Percentiles rank a stretch among this genome's conserved stretches.
phyloP scores from a whole-genome alignment of 2,113 vertebrate genomes.

The Muntiacus muntjak region DNA sequence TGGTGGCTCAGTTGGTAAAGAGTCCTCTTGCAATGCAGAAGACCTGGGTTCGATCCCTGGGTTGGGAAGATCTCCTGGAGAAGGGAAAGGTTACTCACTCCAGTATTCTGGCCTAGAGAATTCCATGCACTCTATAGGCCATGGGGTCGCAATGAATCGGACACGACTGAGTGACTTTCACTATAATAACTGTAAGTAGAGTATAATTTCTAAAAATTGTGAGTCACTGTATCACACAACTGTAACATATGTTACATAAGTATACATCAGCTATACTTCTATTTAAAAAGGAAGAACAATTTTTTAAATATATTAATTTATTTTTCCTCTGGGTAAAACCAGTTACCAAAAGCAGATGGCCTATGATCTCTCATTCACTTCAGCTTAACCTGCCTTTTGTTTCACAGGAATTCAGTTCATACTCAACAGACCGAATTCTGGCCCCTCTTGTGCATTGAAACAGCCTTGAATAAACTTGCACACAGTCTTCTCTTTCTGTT shows the following conservation, averaged over 20 bases:
- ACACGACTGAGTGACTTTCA: background rate
- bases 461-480: background rate
- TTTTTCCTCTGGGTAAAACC: background rate
- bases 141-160: background rate
- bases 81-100: background rate
- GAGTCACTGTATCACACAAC: background rate
- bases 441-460: background rate
- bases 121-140: background rate
- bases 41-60: background rate
- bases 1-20: background rate
- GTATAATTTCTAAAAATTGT: background rate
- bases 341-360: background rate
- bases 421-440: background rate
- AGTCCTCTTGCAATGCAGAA: rapidly evolving
- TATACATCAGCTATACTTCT: background rate
- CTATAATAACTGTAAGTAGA: background rate
- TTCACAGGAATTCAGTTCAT: background rate
- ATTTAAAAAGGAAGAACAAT: background rate
- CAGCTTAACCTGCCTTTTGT: background rate
- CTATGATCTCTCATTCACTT: background rate
- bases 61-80: background rate
- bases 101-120: background rate
- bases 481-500: background rate
- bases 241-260: background rate
- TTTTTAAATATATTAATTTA: background rate